Evolutionary conservation across 2,888 invertebrate species (phyloP).

Genomic region (Nasonia oneida): DNA sequence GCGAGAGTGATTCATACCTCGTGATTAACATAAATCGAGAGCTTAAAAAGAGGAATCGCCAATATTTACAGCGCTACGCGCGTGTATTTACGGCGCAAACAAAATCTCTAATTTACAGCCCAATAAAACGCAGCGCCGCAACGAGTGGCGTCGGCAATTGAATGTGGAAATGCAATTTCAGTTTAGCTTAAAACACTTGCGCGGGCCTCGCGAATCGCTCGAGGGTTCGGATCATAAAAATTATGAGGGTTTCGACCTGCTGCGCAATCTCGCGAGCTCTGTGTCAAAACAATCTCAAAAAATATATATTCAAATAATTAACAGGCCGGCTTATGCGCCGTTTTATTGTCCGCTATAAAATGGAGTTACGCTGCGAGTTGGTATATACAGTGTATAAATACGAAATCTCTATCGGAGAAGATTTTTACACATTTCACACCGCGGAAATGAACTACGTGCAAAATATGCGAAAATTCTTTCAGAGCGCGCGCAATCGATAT

Average conservation of each 20-base stretch:
- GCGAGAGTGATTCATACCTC: slow-evolving; percentile 43
- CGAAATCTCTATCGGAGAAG: not conserved
- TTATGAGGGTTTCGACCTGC: slow-evolving; percentile 1
- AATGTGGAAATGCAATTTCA: slow-evolving; percentile 58
- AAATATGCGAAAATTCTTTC: no score
- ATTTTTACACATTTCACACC: not conserved
- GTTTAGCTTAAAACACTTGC: slow-evolving; percentile 53
- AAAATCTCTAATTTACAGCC: slow-evolving; percentile 61
- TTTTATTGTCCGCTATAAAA: slow-evolving; percentile 31
- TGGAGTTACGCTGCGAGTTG: not conserved
- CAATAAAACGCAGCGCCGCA: slow-evolving; percentile 56
- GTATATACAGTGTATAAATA: not conserved
- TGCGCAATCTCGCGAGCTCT: not conserved
- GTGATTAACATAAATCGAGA: slow-evolving; percentile 58
- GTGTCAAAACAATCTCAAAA: slow-evolving; percentile 1
- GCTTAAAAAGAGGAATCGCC: slow-evolving; percentile 52
- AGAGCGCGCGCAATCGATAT: no score
- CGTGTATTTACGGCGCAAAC: slow-evolving; percentile 54
- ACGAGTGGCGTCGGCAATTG: slow-evolving; percentile 52
- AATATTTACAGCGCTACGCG: slow-evolving; percentile 48
- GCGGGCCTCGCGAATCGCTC: not conserved
- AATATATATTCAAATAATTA: slow-evolving; percentile 31
- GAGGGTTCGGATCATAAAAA: slow-evolving; percentile 44
- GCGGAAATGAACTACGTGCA: no score
- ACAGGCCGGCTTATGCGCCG: not conserved